Conservation (phyloP, 2,113 vertebrate species). For the Gracilinanus agilis region DNA sequence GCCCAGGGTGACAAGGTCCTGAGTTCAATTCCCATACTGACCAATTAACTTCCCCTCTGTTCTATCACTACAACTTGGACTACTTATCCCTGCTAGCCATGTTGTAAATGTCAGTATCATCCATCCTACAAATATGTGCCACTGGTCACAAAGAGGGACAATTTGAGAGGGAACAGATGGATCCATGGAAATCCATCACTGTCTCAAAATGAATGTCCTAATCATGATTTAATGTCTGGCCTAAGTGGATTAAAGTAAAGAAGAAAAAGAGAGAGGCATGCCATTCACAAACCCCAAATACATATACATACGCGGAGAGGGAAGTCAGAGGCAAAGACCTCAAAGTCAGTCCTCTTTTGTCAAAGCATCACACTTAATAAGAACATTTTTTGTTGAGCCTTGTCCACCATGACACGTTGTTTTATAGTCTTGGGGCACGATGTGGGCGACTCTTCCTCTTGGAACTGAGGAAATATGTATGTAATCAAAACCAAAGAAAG, state of each 20-base stretch:
- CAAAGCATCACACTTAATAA: too few relatives aligned
- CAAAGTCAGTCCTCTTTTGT: neutral
- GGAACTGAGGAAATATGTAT: slow-evolving; percentile 47
- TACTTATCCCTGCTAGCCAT: neutral
- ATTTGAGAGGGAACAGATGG: neutral
- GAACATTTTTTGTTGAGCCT: neutral
- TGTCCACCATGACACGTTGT: neutral
- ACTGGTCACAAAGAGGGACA: neutral
- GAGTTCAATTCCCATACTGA: slow-evolving; percentile 35
- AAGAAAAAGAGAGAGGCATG: neutral
- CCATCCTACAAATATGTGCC: neutral
- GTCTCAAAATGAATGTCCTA: neutral
- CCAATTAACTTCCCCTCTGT: slow-evolving; percentile 37
- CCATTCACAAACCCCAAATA: neutral
- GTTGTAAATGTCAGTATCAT: neutral
- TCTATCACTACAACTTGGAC: neutral
- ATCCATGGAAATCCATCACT: rapidly evolving
- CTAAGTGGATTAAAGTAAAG: neutral
- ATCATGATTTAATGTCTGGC: too few relatives aligned
- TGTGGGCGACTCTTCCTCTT: neutral
- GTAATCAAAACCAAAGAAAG: slow-evolving; percentile 35
- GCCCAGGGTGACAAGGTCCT: neutral
- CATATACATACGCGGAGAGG: too few relatives aligned
- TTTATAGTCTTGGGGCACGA: neutral
- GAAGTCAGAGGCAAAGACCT: neutral